Percentiles rank a stretch among this genome's conserved stretches.
phyloP scores from a whole-genome alignment of 2,113 vertebrate genomes.

The Callipepla californica region DNA sequence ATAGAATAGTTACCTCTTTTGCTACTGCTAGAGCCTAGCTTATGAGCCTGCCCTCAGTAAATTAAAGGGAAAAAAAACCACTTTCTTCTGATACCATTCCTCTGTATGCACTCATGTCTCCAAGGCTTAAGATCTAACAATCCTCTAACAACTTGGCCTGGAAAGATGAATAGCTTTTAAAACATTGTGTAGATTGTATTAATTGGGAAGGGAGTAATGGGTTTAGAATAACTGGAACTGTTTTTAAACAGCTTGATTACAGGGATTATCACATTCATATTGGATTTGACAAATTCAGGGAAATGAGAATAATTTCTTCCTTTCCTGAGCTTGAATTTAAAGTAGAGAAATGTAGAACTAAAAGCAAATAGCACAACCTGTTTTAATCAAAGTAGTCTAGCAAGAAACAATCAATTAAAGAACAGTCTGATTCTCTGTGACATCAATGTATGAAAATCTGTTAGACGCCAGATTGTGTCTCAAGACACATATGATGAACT shows the following conservation, averaged over 20 bases:
- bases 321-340: conserved; percentile 76
- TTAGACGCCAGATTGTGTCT: conserved; percentile 91
- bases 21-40: background rate
- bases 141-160: conserved; percentile 72
- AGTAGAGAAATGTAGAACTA: conserved; percentile 80
- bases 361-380: conserved; percentile 85
- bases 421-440: conserved; percentile 88
- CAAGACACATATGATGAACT: conserved; percentile 91
- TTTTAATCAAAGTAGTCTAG: conserved; percentile 89
- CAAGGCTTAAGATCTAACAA: conserved; percentile 78
- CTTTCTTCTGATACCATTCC: conserved; percentile 74
- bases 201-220: conserved; percentile 73
- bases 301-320: conserved; percentile 79
- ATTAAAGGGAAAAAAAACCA: conserved; percentile 43
- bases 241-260: conserved; percentile 76
- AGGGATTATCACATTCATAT: conserved; percentile 73
- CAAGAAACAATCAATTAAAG: conserved; percentile 91
- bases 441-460: conserved; percentile 91
- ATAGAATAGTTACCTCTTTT: conserved; percentile 4
- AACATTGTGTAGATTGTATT: conserved; percentile 77
- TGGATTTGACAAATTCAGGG: conserved; percentile 76
- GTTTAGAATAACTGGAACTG: conserved; percentile 70
- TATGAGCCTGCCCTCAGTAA: conserved; percentile 45
- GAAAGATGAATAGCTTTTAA: conserved; percentile 78
- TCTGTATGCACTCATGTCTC: conserved; percentile 73